phyloP scores from a whole-genome alignment of 2,888 invertebrate genomes.

The Athetis lepigone region DNA sequence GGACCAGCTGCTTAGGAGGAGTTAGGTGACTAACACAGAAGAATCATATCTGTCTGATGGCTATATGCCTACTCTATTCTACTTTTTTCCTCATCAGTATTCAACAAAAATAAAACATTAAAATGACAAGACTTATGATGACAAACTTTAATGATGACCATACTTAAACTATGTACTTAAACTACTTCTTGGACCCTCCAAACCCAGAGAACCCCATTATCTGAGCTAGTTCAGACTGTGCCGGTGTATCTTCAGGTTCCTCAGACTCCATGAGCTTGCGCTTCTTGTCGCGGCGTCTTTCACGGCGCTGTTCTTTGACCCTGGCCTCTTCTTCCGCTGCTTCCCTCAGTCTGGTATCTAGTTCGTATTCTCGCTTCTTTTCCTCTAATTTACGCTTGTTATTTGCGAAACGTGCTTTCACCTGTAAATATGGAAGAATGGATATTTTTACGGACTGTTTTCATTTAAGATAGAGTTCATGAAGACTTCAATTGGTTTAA shows the following conservation, averaged over 20 bases:
- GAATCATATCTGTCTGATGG: too few species aligned
- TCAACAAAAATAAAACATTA: conserved; percentile 2
- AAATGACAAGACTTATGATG: too few species aligned
- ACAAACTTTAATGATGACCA: conserved; percentile 47
- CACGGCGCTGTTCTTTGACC: conserved; percentile 96
- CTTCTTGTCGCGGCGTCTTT: conserved; percentile 97
- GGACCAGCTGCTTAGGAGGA: too few species aligned
- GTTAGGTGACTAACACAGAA: too few species aligned
- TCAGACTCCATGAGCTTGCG: conserved; percentile 93
- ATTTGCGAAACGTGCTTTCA: conserved; percentile 96
- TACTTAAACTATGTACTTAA: conserved; percentile 5
- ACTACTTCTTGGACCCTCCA: conserved; percentile 95
- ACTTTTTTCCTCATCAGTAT: neutral
- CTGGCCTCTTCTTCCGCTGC: conserved; percentile 99
- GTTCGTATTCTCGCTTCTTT: conserved; percentile 98
- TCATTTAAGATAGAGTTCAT: too few species aligned
- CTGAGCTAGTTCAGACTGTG: conserved; percentile 94
- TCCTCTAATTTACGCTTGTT: conserved; percentile 99
- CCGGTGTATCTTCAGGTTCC: conserved; percentile 84
- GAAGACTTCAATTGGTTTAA: too few species aligned
- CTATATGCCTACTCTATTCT: too few species aligned
- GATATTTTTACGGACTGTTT: neutral
- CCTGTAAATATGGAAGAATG: conserved; percentile 74
- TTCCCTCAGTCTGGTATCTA: conserved; percentile 97
- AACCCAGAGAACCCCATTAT: conserved; percentile 99